Conservation (phyloP, 92 coral and sea anemone genomes). For the Desmophyllum pertusum region DNA sequence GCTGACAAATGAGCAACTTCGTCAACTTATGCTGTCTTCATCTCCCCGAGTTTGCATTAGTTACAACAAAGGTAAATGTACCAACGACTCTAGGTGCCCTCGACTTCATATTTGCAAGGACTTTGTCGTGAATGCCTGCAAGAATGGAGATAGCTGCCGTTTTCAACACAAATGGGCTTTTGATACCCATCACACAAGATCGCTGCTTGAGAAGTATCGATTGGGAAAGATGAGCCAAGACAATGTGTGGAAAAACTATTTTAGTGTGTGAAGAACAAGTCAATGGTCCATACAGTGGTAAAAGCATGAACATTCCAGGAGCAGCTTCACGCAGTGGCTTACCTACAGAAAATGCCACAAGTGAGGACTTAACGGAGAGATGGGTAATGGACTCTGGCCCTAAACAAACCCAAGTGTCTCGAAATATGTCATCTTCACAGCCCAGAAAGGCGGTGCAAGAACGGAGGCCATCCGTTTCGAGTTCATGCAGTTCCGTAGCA, state of each 20-base stretch:
- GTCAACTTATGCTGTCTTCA: slow-evolving; percentile 15
- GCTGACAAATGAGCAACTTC: slow-evolving; percentile 15
- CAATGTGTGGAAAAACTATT: neutral
- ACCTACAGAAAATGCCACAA: neutral
- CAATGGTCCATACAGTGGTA: neutral
- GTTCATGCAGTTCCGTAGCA: slow-evolving; percentile 4
- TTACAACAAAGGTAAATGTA: slow-evolving; percentile 14
- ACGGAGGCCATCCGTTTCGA: neutral
- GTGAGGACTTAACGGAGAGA: neutral
- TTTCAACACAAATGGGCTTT: slow-evolving; percentile 13
- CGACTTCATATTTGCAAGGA: slow-evolving; percentile 19
- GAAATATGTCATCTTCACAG: neutral
- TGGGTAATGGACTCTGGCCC: no score
- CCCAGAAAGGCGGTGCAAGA: neutral
- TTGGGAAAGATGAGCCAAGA: neutral
- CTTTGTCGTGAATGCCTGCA: slow-evolving; percentile 3
- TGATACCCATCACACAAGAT: neutral
- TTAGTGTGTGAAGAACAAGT: slow-evolving; percentile 6
- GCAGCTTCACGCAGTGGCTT: neutral
- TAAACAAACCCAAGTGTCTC: no score
- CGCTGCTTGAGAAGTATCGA: slow-evolving; percentile 6
- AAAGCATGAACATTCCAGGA: neutral
- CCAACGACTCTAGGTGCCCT: neutral
- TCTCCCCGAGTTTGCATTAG: slow-evolving; percentile 22
- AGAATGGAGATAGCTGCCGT: neutral